phyloP scores from a whole-genome alignment of 2,888 invertebrate species.

The Rhagonycha lutea region DNA sequence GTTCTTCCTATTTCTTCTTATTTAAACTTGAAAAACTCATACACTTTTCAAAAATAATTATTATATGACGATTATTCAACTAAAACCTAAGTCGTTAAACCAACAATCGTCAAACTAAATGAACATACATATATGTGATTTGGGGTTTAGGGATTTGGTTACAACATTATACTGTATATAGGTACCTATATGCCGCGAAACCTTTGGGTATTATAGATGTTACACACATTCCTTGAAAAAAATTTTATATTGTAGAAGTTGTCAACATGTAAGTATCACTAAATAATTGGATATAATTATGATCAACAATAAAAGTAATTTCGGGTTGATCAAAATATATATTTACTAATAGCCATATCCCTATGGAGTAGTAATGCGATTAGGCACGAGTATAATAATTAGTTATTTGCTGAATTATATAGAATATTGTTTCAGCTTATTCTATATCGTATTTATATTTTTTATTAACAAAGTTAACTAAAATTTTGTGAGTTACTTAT shows the following conservation, averaged over 20 bases:
- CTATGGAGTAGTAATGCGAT: not conserved
- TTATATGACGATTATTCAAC: not conserved
- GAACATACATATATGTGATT: not conserved
- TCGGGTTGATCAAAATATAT: not conserved
- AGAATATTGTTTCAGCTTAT: not conserved
- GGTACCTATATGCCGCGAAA: not conserved
- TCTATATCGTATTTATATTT: too few relatives aligned
- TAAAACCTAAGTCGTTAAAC: not conserved
- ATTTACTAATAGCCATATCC: not conserved
- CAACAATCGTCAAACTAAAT: not conserved
- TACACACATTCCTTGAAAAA: not conserved
- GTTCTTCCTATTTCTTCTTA: not conserved
- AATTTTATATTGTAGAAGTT: not conserved
- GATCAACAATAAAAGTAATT: not conserved
- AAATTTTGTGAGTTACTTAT: too few relatives aligned
- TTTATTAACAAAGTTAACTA: too few relatives aligned
- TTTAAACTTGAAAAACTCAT: slow-evolving; percentile 2
- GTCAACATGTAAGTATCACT: not conserved
- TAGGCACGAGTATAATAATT: not conserved
- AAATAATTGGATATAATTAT: not conserved
- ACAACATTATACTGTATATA: not conserved
- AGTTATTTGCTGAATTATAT: not conserved
- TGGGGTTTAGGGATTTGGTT: not conserved
- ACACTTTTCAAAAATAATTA: not conserved
- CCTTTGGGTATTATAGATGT: not conserved